A percentile compares a stretch with the other conserved stretches of the same genome.
phyloP scores from a whole-genome alignment of 2,888 invertebrate genomes.

The Sinohyriopsis cumingii region DNA sequence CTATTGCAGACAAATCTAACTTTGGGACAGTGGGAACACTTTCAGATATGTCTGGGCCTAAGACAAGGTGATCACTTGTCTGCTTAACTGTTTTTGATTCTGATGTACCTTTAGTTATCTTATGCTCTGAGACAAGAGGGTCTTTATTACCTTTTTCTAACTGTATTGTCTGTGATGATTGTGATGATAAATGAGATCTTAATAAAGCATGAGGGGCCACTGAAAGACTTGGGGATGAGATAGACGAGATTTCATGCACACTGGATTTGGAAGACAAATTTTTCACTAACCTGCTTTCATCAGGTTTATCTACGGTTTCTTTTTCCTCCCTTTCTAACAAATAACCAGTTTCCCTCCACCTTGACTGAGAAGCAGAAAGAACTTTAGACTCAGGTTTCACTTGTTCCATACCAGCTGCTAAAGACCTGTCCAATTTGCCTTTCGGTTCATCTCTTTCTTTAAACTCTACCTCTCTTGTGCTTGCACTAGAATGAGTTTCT shows the following conservation, averaged over 20 bases:
- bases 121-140: constrained; percentile 1
- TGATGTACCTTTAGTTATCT: no score
- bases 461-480: not conserved
- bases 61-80: constrained; percentile 1
- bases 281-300: no score
- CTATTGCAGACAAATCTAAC: constrained; percentile 38
- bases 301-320: no score
- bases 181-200: no score
- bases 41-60: constrained; percentile 12
- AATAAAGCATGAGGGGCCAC: no score
- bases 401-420: constrained; percentile 25
- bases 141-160: constrained; percentile 3
- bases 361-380: constrained; percentile 39
- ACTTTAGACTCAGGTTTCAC: constrained; percentile 51
- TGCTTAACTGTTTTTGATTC: constrained; percentile 5
- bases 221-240: no score
- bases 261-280: no score
- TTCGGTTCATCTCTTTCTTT: constrained; percentile 27
- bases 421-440: constrained; percentile 19
- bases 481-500: constrained; percentile 24
- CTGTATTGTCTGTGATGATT: constrained; percentile 8
- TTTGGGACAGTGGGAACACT: constrained; percentile 23
- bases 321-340: constrained; percentile 5
- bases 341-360: constrained; percentile 50
- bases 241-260: no score